Percentiles rank a stretch among this genome's conserved stretches.
These are phyloP conservation scores for Aphodius granarius DNA, from an alignment of 2,888 invertebrate species.

Conservation along the genomic window DNA sequence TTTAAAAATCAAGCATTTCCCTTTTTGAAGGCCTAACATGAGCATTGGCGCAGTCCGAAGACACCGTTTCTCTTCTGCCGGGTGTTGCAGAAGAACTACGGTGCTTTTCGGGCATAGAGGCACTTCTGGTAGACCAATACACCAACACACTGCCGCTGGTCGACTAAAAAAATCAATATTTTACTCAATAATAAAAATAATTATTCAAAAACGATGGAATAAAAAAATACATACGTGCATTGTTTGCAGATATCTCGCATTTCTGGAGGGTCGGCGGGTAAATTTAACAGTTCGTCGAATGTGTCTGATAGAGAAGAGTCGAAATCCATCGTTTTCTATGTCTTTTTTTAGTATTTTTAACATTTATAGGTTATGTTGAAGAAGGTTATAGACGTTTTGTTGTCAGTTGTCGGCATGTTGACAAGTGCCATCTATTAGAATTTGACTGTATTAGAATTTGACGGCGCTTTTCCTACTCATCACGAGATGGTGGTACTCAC, in stretches of 20 bases:
- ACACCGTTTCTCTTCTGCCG: conserved; percentile 88
- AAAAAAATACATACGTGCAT: conserved; percentile 66
- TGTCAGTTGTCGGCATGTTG: no score
- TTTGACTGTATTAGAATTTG: no score
- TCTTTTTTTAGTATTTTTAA: neutral
- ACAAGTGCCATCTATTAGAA: no score
- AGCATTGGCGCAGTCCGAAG: conserved; percentile 90
- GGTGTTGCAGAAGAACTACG: conserved; percentile 86
- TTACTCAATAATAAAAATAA: conserved; percentile 48
- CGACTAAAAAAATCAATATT: conserved; percentile 59
- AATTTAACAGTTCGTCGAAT: conserved; percentile 73
- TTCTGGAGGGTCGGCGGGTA: conserved; percentile 75
- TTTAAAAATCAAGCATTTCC: conserved; percentile 76
- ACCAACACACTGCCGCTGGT: conserved; percentile 89
- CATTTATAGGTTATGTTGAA: neutral
- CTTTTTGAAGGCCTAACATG: conserved; percentile 69
- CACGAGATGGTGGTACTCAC: no score
- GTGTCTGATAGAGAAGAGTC: conserved; percentile 46
- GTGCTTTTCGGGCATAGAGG: conserved; percentile 69
- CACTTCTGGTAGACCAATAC: conserved; percentile 74
- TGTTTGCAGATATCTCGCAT: conserved; percentile 70
- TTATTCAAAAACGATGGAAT: neutral
- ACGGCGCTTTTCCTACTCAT: no score
- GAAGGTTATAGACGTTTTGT: no score
- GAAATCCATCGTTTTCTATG: neutral